Percentiles rank a stretch among this genome's conserved stretches.
These are phyloP conservation scores for Taenioides sp. DNA, from an alignment of 2,797 vertebrate species.

Conservation along the genomic window DNA sequence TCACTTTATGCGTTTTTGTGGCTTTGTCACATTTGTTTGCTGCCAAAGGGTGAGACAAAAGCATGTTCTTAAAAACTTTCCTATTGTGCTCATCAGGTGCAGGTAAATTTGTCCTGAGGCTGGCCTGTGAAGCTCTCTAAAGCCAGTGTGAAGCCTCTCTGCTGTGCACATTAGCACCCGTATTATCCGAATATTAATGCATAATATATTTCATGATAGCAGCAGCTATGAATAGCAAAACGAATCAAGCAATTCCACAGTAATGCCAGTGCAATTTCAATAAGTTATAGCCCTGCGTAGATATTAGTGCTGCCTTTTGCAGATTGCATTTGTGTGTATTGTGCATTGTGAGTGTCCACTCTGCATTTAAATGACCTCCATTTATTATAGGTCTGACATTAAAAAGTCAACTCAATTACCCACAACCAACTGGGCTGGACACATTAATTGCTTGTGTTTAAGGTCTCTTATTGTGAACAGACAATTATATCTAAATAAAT, in stretches of 20 bases:
- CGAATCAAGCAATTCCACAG: slow-evolving; percentile 8
- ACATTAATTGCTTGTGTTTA: slow-evolving; percentile 12
- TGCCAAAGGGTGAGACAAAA: neutral
- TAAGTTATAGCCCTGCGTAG: slow-evolving; percentile 6
- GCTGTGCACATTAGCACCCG: slow-evolving; percentile 1
- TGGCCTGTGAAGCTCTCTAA: slow-evolving; percentile 6
- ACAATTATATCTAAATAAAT: neutral
- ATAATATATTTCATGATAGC: slow-evolving; percentile 14
- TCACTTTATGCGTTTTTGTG: neutral
- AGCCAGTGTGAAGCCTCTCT: slow-evolving; percentile 9
- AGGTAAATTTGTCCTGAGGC: neutral
- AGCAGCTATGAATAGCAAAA: slow-evolving; percentile 13
- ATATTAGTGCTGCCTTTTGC: slow-evolving; percentile 16
- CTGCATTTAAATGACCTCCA: slow-evolving; percentile 21
- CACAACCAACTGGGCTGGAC: slow-evolving; percentile 8
- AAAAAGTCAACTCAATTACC: slow-evolving; percentile 31
- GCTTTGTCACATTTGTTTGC: neutral
- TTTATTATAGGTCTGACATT: slow-evolving; percentile 16
- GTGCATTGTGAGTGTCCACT: neutral
- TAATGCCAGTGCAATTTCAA: slow-evolving; percentile 9
- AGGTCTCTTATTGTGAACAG: neutral
- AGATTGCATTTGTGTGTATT: slow-evolving; percentile 19
- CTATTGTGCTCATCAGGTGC: neutral
- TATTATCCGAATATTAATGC: slow-evolving; percentile 11
- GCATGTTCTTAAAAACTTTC: neutral